These are phyloP conservation scores for Mus spicilegus DNA, from an alignment of 2,113 vertebrate genomes.

Conservation along the genomic window DNA sequence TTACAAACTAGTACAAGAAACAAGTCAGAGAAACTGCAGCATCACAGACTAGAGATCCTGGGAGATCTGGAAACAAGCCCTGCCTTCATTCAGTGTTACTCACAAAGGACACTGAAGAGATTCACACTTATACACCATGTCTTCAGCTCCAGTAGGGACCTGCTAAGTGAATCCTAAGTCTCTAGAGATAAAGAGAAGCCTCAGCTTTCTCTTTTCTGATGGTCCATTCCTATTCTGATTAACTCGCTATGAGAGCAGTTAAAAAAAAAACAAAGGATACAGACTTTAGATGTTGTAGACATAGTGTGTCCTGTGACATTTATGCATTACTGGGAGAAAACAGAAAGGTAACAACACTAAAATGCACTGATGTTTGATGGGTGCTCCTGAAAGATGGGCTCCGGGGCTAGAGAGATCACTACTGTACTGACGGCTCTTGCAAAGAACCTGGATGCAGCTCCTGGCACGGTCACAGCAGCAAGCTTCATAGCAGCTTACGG, in stretches of 20 bases:
- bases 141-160: background rate
- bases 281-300: constrained; percentile 14
- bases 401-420: background rate
- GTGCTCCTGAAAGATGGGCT: background rate
- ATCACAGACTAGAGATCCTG: background rate
- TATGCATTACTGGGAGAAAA: background rate
- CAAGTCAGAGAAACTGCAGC: background rate
- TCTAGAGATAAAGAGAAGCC: background rate
- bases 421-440: background rate
- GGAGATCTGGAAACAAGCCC: background rate
- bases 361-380: background rate
- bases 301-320: background rate
- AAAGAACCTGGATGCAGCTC: background rate
- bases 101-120: constrained; percentile 7
- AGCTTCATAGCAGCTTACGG: background rate
- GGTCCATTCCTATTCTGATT: background rate
- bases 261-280: background rate
- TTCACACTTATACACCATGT: constrained; percentile 10
- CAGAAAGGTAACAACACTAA: background rate
- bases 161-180: background rate
- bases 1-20: background rate
- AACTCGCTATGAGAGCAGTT: background rate
- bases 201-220: background rate
- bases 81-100: background rate
- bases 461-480: background rate